Base-by-base conservation (phyloP, 1,140 invertebrate species). In the Ruditapes philippinarum region DNA sequence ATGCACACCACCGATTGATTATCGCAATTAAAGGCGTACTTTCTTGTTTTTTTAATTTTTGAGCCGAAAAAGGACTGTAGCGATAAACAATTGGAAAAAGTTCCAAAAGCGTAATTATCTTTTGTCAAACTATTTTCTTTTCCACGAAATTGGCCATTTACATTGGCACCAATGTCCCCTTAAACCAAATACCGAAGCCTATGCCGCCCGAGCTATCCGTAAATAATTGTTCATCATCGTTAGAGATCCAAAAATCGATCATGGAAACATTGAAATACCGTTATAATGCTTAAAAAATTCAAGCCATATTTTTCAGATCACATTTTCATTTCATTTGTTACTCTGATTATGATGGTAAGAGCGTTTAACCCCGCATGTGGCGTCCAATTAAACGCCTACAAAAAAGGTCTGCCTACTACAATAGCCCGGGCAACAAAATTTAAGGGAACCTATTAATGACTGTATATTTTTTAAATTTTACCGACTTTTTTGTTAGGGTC, bases 241-340 rank as follows among this genome's bases (percentile, higher is more conserved):
- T 83, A 0, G 81, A 45, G 1, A 31, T 28, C 81, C 60, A 83
- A 49, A 83, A 83, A n/a, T 22, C 62, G 40, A 60, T 70, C 62
- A 62, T 70, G 81, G n/a, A 31, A 83, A 83, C 11, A 83, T 9
- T 1, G 38, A 49, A 19, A 83, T 70, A 3, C 81, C 74, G 78
- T 91, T 92, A 65, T 51, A 88, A 5, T 83, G 12, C n/a, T 68
- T 33, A 12, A 91, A 60, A 78, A 91, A 90, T n/a, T 42, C 0
- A 12, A 73, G 42, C 90, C 88, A 91, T 70, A 91, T 86, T 28
- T 45, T 1, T 12, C n/a, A 92, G 14, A 40, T 90, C 90, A 0
- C 49, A 36, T 51, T 86, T 89, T n/a, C 33, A 91, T 88, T 5
- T 49, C 57, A 19, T 73, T 28, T 3, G 28, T 82, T 2, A 88